Conservation (phyloP, 1,140 invertebrate species). For the Atta cephalotes region DNA sequence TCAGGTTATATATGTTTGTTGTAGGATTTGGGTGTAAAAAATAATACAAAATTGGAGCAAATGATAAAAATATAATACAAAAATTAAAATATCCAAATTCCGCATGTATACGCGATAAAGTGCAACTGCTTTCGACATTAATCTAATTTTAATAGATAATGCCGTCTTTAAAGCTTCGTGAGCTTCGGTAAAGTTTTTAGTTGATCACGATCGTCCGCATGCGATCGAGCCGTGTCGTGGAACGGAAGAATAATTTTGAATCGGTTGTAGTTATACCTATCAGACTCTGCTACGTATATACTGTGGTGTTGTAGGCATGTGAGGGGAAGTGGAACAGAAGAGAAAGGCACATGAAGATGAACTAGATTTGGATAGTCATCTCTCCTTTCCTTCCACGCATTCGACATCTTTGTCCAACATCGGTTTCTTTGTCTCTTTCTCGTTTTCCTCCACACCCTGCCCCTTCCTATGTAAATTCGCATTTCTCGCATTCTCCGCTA, state of each 20-base stretch:
- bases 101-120: slow-evolving; percentile 14
- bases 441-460: slow-evolving; percentile 60
- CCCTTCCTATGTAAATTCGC: slow-evolving; percentile 39
- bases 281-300: slow-evolving; percentile 68
- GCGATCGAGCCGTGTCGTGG: slow-evolving; percentile 77
- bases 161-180: neutral
- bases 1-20: no score
- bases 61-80: no score
- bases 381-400: slow-evolving; percentile 59
- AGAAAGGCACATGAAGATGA: slow-evolving; percentile 85
- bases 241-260: slow-evolving; percentile 79
- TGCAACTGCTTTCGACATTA: neutral
- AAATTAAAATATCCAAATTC: neutral
- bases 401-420: slow-evolving; percentile 63
- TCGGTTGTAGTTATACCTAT: slow-evolving; percentile 84
- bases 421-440: slow-evolving; percentile 58
- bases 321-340: slow-evolving; percentile 85
- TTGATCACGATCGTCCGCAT: slow-evolving; percentile 72
- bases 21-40: no score
- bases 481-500: slow-evolving; percentile 15
- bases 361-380: slow-evolving; percentile 83
- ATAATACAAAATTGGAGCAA: no score
- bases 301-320: slow-evolving; percentile 32
- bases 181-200: slow-evolving; percentile 46
- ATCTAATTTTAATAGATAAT: neutral